Evolutionary conservation across 2,113 vertebrate species (phyloP).

Genomic region (Candoia aspera): DNA sequence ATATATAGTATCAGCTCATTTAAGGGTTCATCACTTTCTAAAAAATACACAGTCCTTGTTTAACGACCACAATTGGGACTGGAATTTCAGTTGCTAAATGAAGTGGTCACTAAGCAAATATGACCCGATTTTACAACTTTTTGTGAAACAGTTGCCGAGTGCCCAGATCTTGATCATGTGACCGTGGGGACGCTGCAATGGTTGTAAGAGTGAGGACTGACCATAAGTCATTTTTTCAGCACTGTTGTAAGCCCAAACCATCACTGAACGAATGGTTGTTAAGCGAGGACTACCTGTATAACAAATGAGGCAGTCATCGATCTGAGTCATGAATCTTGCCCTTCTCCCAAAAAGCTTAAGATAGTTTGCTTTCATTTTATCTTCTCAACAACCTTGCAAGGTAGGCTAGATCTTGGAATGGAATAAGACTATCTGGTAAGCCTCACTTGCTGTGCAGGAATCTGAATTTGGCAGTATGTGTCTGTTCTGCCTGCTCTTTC

Average conservation of each 20-base stretch:
- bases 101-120: too few species aligned
- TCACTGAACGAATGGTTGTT: too few species aligned
- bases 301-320: background rate
- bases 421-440: background rate
- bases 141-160: too few species aligned
- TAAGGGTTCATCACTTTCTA: background rate
- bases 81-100: too few species aligned
- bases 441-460: background rate
- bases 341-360: background rate
- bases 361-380: background rate
- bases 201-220: too few species aligned
- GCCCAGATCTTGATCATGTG: too few species aligned
- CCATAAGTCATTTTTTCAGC: too few species aligned
- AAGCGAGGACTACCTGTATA: background rate
- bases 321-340: background rate
- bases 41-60: background rate
- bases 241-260: too few species aligned
- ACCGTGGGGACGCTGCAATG: too few species aligned
- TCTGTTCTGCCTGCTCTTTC: background rate
- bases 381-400: background rate
- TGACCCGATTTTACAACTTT: too few species aligned
- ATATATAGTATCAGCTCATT: background rate
- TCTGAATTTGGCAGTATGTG: background rate
- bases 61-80: too few species aligned
- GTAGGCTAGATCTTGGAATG: background rate